Percentiles rank a stretch among this genome's conserved stretches.
Evolutionary conservation across 23 tunicate species (phyloP).

Genomic region (Halocynthia aurantium): DNA sequence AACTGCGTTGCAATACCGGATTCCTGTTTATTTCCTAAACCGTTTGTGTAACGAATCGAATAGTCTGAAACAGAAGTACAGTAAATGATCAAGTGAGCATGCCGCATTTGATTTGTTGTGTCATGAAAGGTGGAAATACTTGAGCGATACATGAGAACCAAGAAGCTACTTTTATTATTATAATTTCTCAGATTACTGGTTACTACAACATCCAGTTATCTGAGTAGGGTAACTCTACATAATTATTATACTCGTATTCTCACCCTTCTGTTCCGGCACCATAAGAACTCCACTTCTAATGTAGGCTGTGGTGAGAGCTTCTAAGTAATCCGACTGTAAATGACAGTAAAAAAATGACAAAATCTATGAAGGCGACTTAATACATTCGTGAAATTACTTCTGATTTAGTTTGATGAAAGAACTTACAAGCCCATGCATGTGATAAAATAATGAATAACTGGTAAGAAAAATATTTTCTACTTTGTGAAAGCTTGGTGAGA

Average conservation of each 20-base stretch:
- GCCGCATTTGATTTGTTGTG: not conserved
- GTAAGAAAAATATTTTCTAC: too few relatives aligned
- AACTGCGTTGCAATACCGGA: slow-evolving; percentile 59
- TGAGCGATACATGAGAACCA: too few relatives aligned
- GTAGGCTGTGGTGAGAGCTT: slow-evolving; percentile 81
- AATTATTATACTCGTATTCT: not conserved
- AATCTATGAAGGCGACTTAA: not conserved
- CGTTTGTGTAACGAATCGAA: slow-evolving; percentile 64
- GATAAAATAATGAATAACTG: too few relatives aligned
- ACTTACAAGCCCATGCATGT: not conserved
- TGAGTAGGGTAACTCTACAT: not conserved
- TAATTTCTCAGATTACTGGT: too few relatives aligned
- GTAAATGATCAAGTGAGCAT: not conserved
- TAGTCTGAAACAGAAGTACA: slow-evolving; percentile 33
- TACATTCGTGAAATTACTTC: not conserved
- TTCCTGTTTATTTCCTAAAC: slow-evolving; percentile 34
- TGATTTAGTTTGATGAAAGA: not conserved
- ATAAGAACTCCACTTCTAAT: slow-evolving; percentile 85
- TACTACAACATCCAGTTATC: not conserved
- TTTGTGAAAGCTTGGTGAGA: too few relatives aligned
- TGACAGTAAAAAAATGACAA: not conserved
- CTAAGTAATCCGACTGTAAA: slow-evolving; percentile 73
- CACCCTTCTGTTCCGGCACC: slow-evolving; percentile 78
- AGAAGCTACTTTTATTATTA: too few relatives aligned
- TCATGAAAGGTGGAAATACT: too few relatives aligned